These are phyloP conservation scores for Arion vulgaris DNA, from an alignment of 1,140 invertebrate species.

Conservation along the genomic window DNA sequence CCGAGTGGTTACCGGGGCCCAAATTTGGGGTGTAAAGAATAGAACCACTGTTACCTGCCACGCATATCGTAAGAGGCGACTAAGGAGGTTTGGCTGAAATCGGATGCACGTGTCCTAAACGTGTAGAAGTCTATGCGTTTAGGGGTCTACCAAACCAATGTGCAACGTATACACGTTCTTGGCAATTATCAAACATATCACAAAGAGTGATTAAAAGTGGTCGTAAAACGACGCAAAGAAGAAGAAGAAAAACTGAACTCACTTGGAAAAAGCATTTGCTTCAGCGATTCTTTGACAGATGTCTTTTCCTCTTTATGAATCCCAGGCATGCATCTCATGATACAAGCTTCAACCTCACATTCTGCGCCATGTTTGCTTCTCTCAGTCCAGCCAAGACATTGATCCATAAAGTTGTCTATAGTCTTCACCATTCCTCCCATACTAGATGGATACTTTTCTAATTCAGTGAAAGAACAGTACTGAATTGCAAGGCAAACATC, in stretches of 20 bases:
- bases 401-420: conserved; percentile 18
- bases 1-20: too few relatives aligned
- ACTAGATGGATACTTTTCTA: conserved; percentile 9
- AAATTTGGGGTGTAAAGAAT: too few relatives aligned
- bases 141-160: too few relatives aligned
- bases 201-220: too few relatives aligned
- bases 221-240: too few relatives aligned
- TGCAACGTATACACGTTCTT: too few relatives aligned
- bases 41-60: too few relatives aligned
- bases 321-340: not conserved
- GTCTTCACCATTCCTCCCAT: conserved; percentile 19
- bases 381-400: conserved; percentile 3
- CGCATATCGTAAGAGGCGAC: too few relatives aligned
- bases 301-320: conserved; percentile 6
- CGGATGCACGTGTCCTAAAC: too few relatives aligned
- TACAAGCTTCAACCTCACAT: not conserved
- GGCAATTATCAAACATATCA: too few relatives aligned
- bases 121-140: too few relatives aligned
- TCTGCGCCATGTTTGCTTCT: not conserved
- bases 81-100: too few relatives aligned
- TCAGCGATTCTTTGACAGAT: not conserved
- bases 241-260: not conserved
- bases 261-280: not conserved
- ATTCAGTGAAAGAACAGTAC: conserved; percentile 5
- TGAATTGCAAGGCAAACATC: conserved; percentile 15